Evolutionary conservation across 2,888 invertebrate genomes (phyloP).

Genomic region (Cerastis leucographa): DNA sequence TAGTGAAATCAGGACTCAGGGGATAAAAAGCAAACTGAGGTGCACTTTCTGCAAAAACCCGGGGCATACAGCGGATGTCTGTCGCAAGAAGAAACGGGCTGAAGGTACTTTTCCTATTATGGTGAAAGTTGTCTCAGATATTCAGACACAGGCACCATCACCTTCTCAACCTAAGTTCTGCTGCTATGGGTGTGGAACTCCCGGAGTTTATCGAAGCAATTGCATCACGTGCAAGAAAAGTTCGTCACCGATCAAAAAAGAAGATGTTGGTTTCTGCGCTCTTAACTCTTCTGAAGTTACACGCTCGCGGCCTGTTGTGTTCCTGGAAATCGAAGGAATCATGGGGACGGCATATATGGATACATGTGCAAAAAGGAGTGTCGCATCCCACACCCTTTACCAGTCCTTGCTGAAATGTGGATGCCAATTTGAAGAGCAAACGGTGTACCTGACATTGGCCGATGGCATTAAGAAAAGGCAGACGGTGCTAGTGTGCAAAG

Average conservation of each 20-base stretch:
- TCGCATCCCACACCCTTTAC: slow-evolving; percentile 29
- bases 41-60: slow-evolving; percentile 16
- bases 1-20: not conserved
- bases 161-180: slow-evolving; percentile 49
- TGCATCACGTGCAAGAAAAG: slow-evolving; percentile 10
- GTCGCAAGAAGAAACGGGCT: slow-evolving; percentile 11
- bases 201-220: slow-evolving; percentile 42
- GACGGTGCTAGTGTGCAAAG: not conserved
- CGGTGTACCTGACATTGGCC: slow-evolving; percentile 15
- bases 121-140: not conserved
- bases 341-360: slow-evolving; percentile 16
- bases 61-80: slow-evolving; percentile 11
- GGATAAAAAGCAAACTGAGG: slow-evolving; percentile 1
- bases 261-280: slow-evolving; percentile 30
- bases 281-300: not conserved
- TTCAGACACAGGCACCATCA: slow-evolving; percentile 48
- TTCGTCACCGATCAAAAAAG: not conserved
- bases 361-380: slow-evolving; percentile 32
- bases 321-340: slow-evolving; percentile 16
- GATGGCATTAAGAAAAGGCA: slow-evolving; percentile 26
- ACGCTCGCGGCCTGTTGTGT: slow-evolving; percentile 21
- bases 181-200: slow-evolving; percentile 54
- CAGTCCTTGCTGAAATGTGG: slow-evolving; percentile 14
- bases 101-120: not conserved
- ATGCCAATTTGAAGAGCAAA: slow-evolving; percentile 6